Evolutionary conservation across 2,888 invertebrate genomes (phyloP).

Genomic region (Leistus spinibarbis): DNA sequence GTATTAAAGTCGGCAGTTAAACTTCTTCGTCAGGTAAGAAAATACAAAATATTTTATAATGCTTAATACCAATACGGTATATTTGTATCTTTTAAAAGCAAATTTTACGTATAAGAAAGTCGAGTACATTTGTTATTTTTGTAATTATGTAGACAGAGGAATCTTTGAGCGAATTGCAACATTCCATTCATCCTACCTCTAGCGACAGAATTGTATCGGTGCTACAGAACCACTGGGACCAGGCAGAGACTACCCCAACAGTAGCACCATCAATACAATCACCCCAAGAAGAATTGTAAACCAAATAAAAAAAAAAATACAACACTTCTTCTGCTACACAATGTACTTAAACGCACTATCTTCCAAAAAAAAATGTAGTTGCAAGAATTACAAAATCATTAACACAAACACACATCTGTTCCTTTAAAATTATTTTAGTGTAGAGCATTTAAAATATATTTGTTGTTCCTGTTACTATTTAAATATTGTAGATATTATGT

Average conservation of each 20-base stretch:
- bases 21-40: slow-evolving; percentile 75
- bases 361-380: slow-evolving; percentile 3
- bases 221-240: slow-evolving; percentile 50
- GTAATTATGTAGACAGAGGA: slow-evolving; percentile 72
- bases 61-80: neutral
- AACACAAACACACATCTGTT: slow-evolving; percentile 29
- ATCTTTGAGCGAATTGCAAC: slow-evolving; percentile 74
- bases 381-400: neutral
- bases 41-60: no score
- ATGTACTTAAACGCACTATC: slow-evolving; percentile 38
- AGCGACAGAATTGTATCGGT: slow-evolving; percentile 62
- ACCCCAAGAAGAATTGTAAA: slow-evolving; percentile 38
- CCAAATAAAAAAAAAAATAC: neutral
- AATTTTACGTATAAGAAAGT: neutral
- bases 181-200: slow-evolving; percentile 63
- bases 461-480: slow-evolving; percentile 36
- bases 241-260: slow-evolving; percentile 26
- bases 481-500: slow-evolving; percentile 36
- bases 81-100: no score
- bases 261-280: neutral
- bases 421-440: slow-evolving; percentile 19
- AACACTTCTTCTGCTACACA: neutral
- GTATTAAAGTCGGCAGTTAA: slow-evolving; percentile 74
- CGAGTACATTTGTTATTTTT: slow-evolving; percentile 1
- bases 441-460: slow-evolving; percentile 27